These are phyloP conservation scores for Fissipunctia ypsillon DNA, from an alignment of 2,888 invertebrate genomes.

Conservation along the genomic window DNA sequence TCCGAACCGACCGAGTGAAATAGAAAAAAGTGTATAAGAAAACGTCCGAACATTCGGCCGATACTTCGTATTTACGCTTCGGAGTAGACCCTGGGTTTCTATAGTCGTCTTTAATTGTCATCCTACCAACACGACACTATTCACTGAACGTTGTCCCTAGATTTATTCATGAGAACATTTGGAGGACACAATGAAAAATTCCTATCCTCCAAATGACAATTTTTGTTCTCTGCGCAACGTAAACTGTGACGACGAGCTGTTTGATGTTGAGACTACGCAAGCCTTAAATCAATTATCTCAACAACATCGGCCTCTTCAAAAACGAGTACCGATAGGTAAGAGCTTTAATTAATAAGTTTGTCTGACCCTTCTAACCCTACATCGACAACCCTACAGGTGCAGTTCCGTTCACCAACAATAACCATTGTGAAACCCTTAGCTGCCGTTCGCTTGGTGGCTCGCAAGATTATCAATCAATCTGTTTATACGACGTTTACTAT, in stretches of 20 bases:
- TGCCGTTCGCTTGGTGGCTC: conserved; percentile 36
- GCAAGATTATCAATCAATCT: conserved; percentile 75
- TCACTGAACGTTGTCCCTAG: not conserved
- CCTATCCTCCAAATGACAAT: not conserved
- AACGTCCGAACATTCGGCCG: no score
- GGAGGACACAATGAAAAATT: not conserved
- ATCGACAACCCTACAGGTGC: conserved; percentile 14
- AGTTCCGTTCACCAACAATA: conserved; percentile 29
- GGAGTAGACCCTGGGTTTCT: no score
- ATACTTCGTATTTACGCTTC: no score
- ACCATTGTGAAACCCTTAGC: conserved; percentile 33
- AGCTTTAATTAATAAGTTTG: not conserved
- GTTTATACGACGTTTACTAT: conserved; percentile 60
- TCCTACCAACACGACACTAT: not conserved
- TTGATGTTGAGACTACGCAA: not conserved
- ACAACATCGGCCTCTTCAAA: not conserved
- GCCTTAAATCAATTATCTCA: not conserved
- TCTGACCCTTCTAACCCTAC: not conserved
- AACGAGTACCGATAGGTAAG: no score
- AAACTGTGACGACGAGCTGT: no score
- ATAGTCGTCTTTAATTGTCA: not conserved
- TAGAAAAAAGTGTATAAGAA: no score
- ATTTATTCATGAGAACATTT: not conserved
- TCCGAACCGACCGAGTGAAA: no score
- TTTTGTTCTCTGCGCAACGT: not conserved